phyloP scores from a whole-genome alignment of 2,113 vertebrate genomes.

The Trogon surrucura region DNA sequence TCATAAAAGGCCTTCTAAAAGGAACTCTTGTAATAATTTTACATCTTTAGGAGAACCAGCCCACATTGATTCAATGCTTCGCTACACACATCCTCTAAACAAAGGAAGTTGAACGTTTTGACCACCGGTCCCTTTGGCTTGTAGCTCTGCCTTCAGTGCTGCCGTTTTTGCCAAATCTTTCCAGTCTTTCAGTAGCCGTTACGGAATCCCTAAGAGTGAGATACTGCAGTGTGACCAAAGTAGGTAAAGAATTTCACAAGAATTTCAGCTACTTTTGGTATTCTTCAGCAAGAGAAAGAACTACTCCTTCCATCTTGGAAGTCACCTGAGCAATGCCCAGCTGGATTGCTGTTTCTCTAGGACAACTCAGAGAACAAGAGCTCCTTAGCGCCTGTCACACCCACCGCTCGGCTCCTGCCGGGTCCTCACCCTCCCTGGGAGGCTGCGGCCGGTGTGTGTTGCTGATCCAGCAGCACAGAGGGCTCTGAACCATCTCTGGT shows the following conservation, averaged over 20 bases:
- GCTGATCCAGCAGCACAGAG: no score
- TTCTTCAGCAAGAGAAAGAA: neutral
- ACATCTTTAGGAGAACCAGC: neutral
- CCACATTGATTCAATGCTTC: neutral
- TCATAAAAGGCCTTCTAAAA: neutral
- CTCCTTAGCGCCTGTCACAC: neutral
- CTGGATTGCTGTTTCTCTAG: neutral
- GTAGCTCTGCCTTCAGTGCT: neutral
- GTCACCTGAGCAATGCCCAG: neutral
- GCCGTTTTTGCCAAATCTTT: neutral
- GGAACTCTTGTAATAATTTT: neutral
- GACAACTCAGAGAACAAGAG: neutral
- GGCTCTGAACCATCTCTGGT: neutral
- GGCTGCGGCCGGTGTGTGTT: neutral
- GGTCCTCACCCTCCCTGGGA: no score
- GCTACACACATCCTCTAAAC: neutral
- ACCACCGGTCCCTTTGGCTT: neutral
- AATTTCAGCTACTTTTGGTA: neutral
- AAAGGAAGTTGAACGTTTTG: neutral
- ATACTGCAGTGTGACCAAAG: fast-evolving
- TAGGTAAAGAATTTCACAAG: neutral
- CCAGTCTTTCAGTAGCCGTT: neutral
- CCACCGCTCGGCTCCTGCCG: fast-evolving
- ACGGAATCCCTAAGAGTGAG: neutral
- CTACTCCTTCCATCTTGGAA: neutral